A percentile compares a stretch with the other conserved stretches of the same genome.
Evolutionary conservation across 2,113 vertebrate genomes (phyloP).

Genomic region (Epinephelus cyanopodus): DNA sequence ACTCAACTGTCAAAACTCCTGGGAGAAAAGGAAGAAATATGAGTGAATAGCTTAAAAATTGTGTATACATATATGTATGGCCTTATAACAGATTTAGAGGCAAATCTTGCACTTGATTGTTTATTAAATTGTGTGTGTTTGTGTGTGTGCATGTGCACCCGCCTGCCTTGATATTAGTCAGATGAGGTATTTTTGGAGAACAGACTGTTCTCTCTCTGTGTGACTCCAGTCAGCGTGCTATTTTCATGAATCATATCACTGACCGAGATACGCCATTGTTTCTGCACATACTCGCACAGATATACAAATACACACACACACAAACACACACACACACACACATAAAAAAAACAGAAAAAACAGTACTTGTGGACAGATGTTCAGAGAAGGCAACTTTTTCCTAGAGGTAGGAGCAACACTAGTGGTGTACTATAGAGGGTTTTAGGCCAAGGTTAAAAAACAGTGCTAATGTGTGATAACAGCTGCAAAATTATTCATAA

Average conservation of each 20-base stretch:
- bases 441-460: slow-evolving; percentile 10
- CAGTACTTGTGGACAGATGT: slow-evolving; percentile 5
- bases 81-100: neutral
- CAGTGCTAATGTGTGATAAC: neutral
- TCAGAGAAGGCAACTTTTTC: neutral
- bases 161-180: slow-evolving; percentile 76
- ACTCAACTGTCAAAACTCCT: slow-evolving; percentile 14
- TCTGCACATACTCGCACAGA: neutral
- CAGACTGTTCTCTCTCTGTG: slow-evolving; percentile 76
- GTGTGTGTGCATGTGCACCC: slow-evolving; percentile 13
- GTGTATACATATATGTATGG: neutral
- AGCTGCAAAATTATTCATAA: neutral
- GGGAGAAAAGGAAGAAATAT: neutral
- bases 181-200: slow-evolving; percentile 77
- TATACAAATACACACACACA: neutral
- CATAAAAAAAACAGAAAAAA: neutral
- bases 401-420: neutral
- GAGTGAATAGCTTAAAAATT: neutral
- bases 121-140: neutral
- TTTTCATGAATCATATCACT: slow-evolving; percentile 81
- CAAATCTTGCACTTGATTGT: neutral
- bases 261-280: slow-evolving; percentile 60
- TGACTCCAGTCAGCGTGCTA: slow-evolving; percentile 75
- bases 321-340: neutral
- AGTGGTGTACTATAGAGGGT: neutral